These are phyloP conservation scores for Limnothrissa miodon DNA, from an alignment of 2,113 vertebrate genomes.

Conservation along the genomic window DNA sequence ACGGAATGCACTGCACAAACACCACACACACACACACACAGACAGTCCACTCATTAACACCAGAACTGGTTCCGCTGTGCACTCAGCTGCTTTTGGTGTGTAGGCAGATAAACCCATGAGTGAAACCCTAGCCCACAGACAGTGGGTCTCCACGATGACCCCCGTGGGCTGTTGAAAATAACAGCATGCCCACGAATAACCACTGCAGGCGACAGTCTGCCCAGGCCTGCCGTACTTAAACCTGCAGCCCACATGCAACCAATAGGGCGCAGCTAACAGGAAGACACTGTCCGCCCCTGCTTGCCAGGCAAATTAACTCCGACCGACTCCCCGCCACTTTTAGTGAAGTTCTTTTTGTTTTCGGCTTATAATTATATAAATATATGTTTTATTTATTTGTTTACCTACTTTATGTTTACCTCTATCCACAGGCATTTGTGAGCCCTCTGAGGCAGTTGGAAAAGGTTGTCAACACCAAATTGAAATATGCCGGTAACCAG, in stretches of 20 bases:
- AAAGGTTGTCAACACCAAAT: constrained; percentile 53
- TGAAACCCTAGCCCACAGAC: constrained; percentile 29
- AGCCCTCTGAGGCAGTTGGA: constrained; percentile 52
- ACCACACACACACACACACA: neutral
- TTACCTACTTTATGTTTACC: constrained; percentile 31
- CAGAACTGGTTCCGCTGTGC: neutral
- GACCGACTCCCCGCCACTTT: neutral
- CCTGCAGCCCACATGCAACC: constrained; percentile 29
- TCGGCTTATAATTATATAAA: constrained; percentile 51
- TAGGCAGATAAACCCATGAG: neutral
- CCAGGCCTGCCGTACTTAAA: constrained; percentile 52
- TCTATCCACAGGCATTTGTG: constrained; percentile 49
- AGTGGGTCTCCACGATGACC: constrained; percentile 5
- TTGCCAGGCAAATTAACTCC: neutral
- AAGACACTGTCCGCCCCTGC: neutral
- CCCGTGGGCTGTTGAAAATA: constrained; percentile 65
- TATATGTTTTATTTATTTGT: constrained; percentile 50
- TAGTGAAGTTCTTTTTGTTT: neutral
- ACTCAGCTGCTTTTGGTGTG: neutral
- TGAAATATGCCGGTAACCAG: constrained; percentile 62
- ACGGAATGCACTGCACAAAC: neutral
- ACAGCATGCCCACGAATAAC: constrained; percentile 69
- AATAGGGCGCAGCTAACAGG: neutral
- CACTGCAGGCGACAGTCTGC: constrained; percentile 60
- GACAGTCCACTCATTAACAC: neutral